These are phyloP conservation scores for Xylophagus ater DNA, from an alignment of 2,888 invertebrate species.

Conservation along the genomic window DNA sequence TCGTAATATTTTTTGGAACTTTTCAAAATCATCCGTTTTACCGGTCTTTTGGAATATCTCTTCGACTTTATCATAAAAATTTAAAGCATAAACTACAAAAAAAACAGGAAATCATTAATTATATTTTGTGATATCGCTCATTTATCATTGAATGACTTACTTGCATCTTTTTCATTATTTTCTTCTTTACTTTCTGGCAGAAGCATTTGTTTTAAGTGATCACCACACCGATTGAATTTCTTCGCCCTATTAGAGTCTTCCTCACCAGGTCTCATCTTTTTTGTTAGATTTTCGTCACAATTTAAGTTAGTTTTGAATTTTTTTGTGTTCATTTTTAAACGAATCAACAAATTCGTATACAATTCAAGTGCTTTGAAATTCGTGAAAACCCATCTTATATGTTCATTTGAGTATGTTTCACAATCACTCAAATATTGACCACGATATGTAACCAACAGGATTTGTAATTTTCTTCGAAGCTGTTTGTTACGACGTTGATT, in stretches of 20 bases:
- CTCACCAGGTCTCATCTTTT: slow-evolving; percentile 4
- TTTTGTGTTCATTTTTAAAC: slow-evolving; percentile 29
- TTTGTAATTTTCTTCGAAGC: slow-evolving; percentile 23
- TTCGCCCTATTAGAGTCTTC: slow-evolving; percentile 4
- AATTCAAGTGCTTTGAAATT: slow-evolving; percentile 30
- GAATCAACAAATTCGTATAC: slow-evolving; percentile 29
- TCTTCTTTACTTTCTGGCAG: slow-evolving; percentile 32
- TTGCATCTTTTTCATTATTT: slow-evolving; percentile 35
- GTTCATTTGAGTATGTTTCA: slow-evolving; percentile 19
- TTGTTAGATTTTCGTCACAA: no score
- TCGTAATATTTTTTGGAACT: slow-evolving; percentile 56
- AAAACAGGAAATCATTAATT: slow-evolving; percentile 1
- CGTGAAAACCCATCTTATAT: slow-evolving; percentile 23
- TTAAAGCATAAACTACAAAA: slow-evolving; percentile 33
- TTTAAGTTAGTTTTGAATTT: no score
- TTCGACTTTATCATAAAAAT: slow-evolving; percentile 43
- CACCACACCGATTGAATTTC: slow-evolving; percentile 30
- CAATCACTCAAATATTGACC: slow-evolving; percentile 23
- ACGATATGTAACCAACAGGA: slow-evolving; percentile 26
- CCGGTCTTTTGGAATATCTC: slow-evolving; percentile 41
- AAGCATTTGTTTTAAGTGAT: slow-evolving; percentile 34
- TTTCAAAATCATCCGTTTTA: slow-evolving; percentile 44
- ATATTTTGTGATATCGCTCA: background rate
- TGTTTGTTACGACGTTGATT: slow-evolving; percentile 17
- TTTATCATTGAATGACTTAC: slow-evolving; percentile 23